Evolutionary conservation across 2,113 vertebrate species (phyloP), one percentile per base, ranked within the genome.

Genomic region (Excalfactoria chinensis): DNA sequence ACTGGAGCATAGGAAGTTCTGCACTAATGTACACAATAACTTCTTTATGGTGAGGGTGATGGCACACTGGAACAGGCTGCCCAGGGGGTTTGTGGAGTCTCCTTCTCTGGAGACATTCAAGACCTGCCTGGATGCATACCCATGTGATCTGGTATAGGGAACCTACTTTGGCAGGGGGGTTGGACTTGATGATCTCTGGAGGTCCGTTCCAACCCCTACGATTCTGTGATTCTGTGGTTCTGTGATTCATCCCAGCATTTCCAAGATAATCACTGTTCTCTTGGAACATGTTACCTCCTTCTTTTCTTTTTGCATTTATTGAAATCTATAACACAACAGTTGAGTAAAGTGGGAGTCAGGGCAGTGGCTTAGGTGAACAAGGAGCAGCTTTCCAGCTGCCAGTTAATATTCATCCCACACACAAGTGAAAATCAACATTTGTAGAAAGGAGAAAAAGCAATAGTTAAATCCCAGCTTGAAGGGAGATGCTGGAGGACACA

Each of bases 401-500:
- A 63, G 53, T 59, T 85, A 89, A 79, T 67, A 32, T 44, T 63
- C 14, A 13, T 83, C 8, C 3, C 63, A 76, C 43, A 70, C 87
- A 86, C 64, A 9, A 34, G n/a, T 53, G 68, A 75, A 95, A 95
- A 92, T 55, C 86, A 85, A 59, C 16, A 1, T 5, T 20, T 30
- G 14, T 62, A 91, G 85, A 41, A 40, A 46, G 67, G 40, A 89
- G 79, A 51, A 96, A 79, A 94, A 11, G 51, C 78, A 48, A 40
- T 23, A 41, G 55, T 60, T 71, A 95, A 89, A 96, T 72, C 41
- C 87, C 43, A 40, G 41, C 81, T 80, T 92, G 63, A 83, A 89
- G 53, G 0, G 8, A 91, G 92, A 64, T 72, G 48, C 66, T 94
- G 71, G 97, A 96, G 84, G 66, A 60, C 91, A 93, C 51, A 59